A percentile compares a stretch with the other conserved stretches of the same genome.
Evolutionary conservation across 2,888 invertebrate genomes (phyloP).

Genomic region (Thymelicus acteon): DNA sequence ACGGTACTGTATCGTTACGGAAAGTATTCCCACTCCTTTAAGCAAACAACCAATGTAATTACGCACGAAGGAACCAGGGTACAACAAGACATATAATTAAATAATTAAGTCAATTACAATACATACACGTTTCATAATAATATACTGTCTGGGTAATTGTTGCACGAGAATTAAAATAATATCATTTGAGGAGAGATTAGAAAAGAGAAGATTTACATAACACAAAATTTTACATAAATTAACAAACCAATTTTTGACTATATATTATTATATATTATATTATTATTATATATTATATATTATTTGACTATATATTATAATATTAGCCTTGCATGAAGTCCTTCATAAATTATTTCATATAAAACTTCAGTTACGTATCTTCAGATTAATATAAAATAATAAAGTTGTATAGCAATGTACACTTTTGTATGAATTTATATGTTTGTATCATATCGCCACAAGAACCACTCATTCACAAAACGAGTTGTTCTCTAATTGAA

Average conservation of each 20-base stretch:
- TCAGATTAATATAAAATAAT: too few relatives aligned
- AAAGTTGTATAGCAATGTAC: too few relatives aligned
- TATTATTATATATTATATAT: too few relatives aligned
- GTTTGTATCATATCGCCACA: neutral
- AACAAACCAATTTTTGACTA: too few relatives aligned
- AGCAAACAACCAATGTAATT: slow-evolving; percentile 27
- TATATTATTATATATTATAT: too few relatives aligned
- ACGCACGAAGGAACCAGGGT: slow-evolving; percentile 10
- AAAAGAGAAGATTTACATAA: too few relatives aligned
- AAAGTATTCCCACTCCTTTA: slow-evolving; percentile 4
- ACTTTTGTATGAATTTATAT: neutral
- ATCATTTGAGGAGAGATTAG: neutral
- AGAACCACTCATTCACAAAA: neutral
- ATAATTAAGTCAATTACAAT: slow-evolving; percentile 32
- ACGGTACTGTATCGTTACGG: slow-evolving; percentile 10
- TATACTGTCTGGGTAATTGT: slow-evolving; percentile 13
- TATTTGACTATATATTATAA: too few relatives aligned
- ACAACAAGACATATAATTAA: slow-evolving; percentile 26
- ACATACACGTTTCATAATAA: slow-evolving; percentile 29
- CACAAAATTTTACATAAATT: too few relatives aligned
- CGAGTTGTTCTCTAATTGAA: neutral
- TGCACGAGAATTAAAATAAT: slow-evolving; percentile 5
- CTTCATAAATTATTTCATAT: too few relatives aligned
- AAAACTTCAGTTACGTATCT: too few relatives aligned
- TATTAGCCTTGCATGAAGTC: too few relatives aligned